A percentile compares a stretch with the other conserved stretches of the same genome.
phyloP scores from a whole-genome alignment of 2,888 invertebrate genomes.

The Zaprionus lineosus region DNA sequence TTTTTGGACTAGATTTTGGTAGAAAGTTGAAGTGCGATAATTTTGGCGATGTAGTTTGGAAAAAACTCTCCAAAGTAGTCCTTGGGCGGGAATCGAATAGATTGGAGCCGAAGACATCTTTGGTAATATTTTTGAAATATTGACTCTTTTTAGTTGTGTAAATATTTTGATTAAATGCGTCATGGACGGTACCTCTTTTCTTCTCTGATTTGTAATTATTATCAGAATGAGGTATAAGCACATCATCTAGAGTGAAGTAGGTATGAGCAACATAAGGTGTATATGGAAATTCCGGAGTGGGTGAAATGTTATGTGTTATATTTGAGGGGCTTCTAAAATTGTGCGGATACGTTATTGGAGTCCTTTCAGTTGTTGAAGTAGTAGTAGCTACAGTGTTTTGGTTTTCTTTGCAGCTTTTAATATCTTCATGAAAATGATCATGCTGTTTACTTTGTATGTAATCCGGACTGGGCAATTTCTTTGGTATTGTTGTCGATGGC shows the following conservation, averaged over 20 bases:
- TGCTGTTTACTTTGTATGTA: constrained; percentile 4
- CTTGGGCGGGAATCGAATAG: too few species aligned
- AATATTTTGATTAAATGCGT: neutral
- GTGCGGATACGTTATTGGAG: neutral
- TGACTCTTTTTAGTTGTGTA: constrained; percentile 6
- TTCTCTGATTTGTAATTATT: constrained; percentile 25
- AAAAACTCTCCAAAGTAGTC: neutral
- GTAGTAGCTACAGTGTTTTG: constrained; percentile 2
- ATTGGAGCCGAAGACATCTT: too few species aligned
- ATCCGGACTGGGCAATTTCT: neutral
- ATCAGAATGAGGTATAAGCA: constrained; percentile 40
- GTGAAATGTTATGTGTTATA: constrained; percentile 3
- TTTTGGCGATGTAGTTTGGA: neutral
- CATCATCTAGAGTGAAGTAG: constrained; percentile 55
- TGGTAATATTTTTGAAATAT: too few species aligned
- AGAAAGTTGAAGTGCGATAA: neutral
- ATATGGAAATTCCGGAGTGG: constrained; percentile 4
- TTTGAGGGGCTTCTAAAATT: constrained; percentile 7
- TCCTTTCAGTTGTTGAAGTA: neutral
- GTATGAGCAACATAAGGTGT: constrained; percentile 44
- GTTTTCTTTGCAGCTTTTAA: constrained; percentile 15
- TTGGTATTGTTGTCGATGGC: constrained; percentile 13
- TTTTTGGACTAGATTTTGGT: neutral
- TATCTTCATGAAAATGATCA: constrained; percentile 8
- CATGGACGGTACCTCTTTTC: neutral